Percentiles rank a stretch among this genome's conserved stretches.
phyloP scores from a whole-genome alignment of 2,888 invertebrate genomes.

The Spicauda simplicius region DNA sequence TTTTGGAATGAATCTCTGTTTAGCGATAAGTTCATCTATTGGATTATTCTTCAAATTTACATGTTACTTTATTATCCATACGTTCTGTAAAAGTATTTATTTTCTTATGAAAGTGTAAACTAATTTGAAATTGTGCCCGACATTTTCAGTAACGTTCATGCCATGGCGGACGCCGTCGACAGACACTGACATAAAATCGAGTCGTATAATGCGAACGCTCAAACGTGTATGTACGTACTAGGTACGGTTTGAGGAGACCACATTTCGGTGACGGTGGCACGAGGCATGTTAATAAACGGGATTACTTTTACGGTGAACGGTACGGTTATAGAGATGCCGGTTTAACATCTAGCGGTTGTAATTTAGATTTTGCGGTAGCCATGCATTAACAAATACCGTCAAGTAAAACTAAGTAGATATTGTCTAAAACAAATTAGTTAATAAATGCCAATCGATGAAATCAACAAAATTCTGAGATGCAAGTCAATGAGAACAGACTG shows the following conservation, averaged over 20 bases:
- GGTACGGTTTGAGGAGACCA: slow-evolving; percentile 42
- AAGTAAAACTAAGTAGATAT: too few species aligned
- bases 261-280: slow-evolving; percentile 33
- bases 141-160: slow-evolving; percentile 69
- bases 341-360: neutral
- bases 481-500: too few species aligned
- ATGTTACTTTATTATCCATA: too few species aligned
- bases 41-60: too few species aligned
- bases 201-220: slow-evolving; percentile 70
- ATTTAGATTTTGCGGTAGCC: neutral
- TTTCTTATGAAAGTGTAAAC: slow-evolving; percentile 6
- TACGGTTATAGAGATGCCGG: slow-evolving; percentile 13
- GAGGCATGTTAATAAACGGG: slow-evolving; percentile 28
- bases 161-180: slow-evolving; percentile 58
- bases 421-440: too few species aligned
- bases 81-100: too few species aligned
- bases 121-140: slow-evolving; percentile 15
- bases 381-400: neutral
- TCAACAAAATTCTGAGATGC: too few species aligned
- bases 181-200: slow-evolving; percentile 64
- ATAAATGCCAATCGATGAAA: too few species aligned
- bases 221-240: slow-evolving; percentile 81
- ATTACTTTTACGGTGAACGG: slow-evolving; percentile 9
- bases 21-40: too few species aligned
- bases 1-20: too few species aligned